phyloP scores from a whole-genome alignment of 1,140 invertebrate species.

The Orchestia grillus region DNA sequence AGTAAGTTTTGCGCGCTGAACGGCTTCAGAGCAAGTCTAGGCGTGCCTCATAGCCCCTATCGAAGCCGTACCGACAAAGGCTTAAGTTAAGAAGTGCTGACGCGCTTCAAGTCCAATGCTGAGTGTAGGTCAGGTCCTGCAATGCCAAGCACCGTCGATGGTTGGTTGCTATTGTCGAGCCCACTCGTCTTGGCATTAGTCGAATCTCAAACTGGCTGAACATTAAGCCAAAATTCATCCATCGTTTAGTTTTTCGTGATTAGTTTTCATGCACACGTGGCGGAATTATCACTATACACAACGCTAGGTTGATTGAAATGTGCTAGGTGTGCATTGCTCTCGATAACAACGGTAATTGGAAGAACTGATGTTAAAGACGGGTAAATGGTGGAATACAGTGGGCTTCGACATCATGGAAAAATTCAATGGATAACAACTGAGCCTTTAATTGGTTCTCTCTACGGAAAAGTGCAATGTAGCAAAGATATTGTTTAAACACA shows the following conservation, averaged over 20 bases:
- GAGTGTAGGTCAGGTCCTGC: not conserved
- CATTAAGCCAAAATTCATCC: not conserved
- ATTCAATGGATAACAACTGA: not conserved
- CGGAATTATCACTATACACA: not conserved
- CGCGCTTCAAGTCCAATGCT: not conserved
- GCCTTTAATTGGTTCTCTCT: not conserved
- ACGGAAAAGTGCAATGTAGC: not conserved
- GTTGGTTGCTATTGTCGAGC: not conserved
- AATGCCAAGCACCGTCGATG: not conserved
- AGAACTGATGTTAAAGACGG: not conserved
- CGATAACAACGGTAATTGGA: not conserved
- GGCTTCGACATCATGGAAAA: not conserved
- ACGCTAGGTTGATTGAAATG: not conserved
- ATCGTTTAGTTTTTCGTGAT: not conserved
- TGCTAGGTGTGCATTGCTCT: not conserved
- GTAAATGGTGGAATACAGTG: not conserved
- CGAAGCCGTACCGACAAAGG: not conserved
- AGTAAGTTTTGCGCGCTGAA: constrained; percentile 50
- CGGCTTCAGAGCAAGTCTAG: not conserved
- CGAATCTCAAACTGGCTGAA: not conserved
- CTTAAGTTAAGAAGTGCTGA: not conserved
- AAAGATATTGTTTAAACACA: no score
- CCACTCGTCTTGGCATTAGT: not conserved
- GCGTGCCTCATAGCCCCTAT: not conserved
- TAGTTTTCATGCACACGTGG: not conserved